Evolutionary conservation across 1,140 invertebrate genomes (phyloP).

Genomic region (Halyomorpha halys): DNA sequence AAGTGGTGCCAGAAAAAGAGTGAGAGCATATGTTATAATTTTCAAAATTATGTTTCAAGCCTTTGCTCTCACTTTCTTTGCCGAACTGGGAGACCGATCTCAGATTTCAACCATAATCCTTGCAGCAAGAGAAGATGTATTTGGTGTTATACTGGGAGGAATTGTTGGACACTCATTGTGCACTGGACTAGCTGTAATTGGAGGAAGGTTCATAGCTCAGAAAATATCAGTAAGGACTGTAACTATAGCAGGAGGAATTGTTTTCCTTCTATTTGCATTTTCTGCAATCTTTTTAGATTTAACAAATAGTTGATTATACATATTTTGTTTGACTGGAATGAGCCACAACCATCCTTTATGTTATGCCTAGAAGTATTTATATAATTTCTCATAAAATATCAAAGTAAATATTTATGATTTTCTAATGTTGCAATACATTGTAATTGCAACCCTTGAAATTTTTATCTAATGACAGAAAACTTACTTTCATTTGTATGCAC

Average conservation of each 20-base stretch:
- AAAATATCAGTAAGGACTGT: constrained; percentile 88
- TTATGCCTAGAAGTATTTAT: no score
- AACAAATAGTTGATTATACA: no score
- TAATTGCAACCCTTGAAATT: no score
- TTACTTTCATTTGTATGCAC: no score
- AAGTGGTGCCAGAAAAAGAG: neutral
- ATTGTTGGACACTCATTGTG: constrained; percentile 88
- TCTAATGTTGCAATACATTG: no score
- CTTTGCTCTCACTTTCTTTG: constrained; percentile 92
- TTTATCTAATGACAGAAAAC: no score
- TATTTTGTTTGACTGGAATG: no score
- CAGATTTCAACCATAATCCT: constrained; percentile 95
- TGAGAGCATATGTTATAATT: constrained; percentile 44
- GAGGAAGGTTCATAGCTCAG: constrained; percentile 89
- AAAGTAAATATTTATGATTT: no score
- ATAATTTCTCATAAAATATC: no score
- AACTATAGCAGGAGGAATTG: constrained; percentile 82
- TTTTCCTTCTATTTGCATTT: constrained; percentile 85
- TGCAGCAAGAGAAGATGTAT: constrained; percentile 73
- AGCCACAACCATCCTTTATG: no score
- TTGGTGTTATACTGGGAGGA: constrained; percentile 87
- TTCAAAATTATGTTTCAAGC: constrained; percentile 83
- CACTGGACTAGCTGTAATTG: constrained; percentile 91
- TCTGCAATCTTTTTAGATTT: constrained; percentile 44
- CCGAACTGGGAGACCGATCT: constrained; percentile 97